Conservation (phyloP, 1,140 invertebrate genomes). For the Heterodera carotae region DNA sequence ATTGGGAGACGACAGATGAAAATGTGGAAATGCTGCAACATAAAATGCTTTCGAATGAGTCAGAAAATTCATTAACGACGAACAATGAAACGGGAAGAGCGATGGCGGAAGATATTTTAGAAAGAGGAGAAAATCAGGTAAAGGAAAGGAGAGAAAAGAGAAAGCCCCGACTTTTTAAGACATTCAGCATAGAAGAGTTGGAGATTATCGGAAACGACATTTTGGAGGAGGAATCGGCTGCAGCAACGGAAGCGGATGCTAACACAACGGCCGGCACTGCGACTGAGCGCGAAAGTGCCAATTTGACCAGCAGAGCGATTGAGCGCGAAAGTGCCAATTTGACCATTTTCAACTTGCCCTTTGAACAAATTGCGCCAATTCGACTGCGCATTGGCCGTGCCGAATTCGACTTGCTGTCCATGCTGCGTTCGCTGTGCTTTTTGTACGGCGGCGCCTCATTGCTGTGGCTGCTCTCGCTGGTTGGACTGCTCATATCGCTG, state of each 20-base stretch:
- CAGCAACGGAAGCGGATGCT: not conserved
- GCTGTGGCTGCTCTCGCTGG: conserved; percentile 57
- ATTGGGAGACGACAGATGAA: not conserved
- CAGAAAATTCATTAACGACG: too few relatives aligned
- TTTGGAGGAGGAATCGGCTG: conserved; percentile 2
- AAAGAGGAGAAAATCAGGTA: conserved; percentile 70
- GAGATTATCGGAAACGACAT: conserved; percentile 21
- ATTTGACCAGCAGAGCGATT: not conserved
- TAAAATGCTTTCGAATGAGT: not conserved
- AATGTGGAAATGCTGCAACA: not conserved
- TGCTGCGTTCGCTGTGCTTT: conserved; percentile 56
- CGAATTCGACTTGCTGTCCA: conserved; percentile 53
- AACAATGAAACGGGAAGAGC: conserved; percentile 5
- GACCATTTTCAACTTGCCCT: conserved; percentile 32
- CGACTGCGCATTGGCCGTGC: conserved; percentile 36
- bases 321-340: not conserved
- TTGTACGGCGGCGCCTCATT: conserved; percentile 48
- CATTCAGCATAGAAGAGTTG: conserved; percentile 18
- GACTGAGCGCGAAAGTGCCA: not conserved
- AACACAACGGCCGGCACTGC: not conserved
- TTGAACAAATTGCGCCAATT: conserved; percentile 48
- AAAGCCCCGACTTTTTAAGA: not conserved
- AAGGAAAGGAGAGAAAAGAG: not conserved
- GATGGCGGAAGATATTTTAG: conserved; percentile 6
- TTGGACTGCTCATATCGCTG: conserved; percentile 56